Evolutionary conservation across 2,888 invertebrate genomes (phyloP).

Genomic region (Chymomyza amoena): DNA sequence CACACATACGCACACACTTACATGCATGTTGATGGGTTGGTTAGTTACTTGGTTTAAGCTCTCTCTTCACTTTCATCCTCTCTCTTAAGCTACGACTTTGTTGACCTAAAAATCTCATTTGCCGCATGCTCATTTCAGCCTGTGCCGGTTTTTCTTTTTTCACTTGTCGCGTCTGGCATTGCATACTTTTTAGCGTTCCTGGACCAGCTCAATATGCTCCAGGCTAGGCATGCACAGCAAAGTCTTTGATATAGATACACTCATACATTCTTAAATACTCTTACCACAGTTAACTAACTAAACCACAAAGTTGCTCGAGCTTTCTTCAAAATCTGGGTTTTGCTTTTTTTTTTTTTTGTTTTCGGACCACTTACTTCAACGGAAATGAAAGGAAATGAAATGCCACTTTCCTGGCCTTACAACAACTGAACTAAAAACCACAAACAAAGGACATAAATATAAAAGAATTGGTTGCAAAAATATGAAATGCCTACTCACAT

Average conservation of each 20-base stretch:
- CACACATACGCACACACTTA: constrained; percentile 1
- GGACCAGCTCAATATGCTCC: background rate
- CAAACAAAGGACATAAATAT: background rate
- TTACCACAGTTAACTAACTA: background rate
- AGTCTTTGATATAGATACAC: background rate
- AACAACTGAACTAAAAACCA: background rate
- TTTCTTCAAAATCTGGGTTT: constrained; percentile 7
- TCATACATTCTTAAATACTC: background rate
- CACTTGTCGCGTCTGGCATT: constrained; percentile 41
- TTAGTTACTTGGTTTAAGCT: background rate
- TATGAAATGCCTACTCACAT: too few relatives aligned
- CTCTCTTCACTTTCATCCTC: constrained; percentile 1
- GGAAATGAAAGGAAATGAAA: constrained; percentile 8
- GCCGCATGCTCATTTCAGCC: constrained; percentile 63
- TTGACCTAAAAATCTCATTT: constrained; percentile 75
- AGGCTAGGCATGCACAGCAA: background rate
- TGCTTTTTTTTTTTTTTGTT: constrained; percentile 2
- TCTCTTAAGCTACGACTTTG: constrained; percentile 46
- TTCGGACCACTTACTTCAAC: background rate
- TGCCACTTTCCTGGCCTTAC: background rate
- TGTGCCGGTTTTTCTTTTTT: constrained; percentile 11
- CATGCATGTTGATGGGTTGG: background rate
- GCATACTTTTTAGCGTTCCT: constrained; percentile 21
- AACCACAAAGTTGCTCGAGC: background rate
- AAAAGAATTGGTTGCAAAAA: too few relatives aligned